Evolutionary conservation across 1,140 invertebrate species (phyloP).

Genomic region (Calosoma granatense): DNA sequence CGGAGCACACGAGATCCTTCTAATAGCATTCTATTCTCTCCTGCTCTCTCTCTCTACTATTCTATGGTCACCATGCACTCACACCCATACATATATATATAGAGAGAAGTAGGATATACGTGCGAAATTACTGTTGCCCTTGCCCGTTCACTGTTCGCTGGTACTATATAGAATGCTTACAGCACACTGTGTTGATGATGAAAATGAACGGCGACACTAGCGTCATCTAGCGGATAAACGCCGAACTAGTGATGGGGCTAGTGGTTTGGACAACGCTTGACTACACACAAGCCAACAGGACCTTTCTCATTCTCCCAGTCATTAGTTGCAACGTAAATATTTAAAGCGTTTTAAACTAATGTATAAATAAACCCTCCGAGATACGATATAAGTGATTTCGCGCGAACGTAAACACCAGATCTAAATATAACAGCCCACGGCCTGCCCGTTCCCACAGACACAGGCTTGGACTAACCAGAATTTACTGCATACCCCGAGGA

Average conservation of each 20-base stretch:
- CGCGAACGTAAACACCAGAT: not conserved
- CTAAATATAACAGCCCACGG: constrained; percentile 1
- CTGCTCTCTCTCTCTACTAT: no score
- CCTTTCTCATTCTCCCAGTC: not conserved
- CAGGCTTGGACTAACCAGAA: no score
- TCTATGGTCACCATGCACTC: no score
- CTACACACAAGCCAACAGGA: no score
- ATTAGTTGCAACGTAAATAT: constrained; percentile 8
- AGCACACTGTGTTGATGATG: not conserved
- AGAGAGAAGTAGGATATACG: no score
- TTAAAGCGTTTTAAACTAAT: constrained; percentile 6
- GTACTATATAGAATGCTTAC: not conserved
- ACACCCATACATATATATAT: no score
- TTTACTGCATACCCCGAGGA: no score
- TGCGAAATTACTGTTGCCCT: no score
- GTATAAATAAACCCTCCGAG: constrained; percentile 4
- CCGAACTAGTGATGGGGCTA: not conserved
- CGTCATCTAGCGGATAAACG: not conserved
- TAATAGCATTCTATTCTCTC: not conserved
- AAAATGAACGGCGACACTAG: not conserved
- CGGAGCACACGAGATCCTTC: not conserved
- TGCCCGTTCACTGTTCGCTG: no score
- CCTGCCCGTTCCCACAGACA: no score
- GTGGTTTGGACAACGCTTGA: not conserved
- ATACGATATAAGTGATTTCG: constrained; percentile 5